Base-by-base conservation (phyloP, 1,140 invertebrate genomes). In the Globodera ellingtonae region DNA sequence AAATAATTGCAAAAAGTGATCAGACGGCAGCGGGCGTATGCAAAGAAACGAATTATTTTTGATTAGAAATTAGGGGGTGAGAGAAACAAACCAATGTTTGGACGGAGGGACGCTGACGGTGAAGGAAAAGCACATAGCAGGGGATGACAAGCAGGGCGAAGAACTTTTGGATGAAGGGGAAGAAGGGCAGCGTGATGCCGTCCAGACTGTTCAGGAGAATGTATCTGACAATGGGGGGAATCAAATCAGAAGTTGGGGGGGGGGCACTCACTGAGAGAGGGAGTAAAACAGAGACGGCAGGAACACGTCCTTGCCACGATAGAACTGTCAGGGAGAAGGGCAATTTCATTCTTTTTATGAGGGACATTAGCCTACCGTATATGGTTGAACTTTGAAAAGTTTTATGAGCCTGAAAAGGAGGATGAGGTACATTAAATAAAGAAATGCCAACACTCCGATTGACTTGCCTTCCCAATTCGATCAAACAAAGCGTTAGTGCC, bases 131-230 rank as follows among this genome's bases (percentile, higher is more conserved):
- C 24, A 83, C 79, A 48, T 87, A 87, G 80, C 90, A 90, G 69
- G 35, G 89, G 88, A 92, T 83, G 65, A 90, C 91, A 1, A 90
- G 89, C 4, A 92, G 80, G 6, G 91, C 91, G 7, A 90, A 90
- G 86, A 91, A 91, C 72, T 91, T 85, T 83, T 92, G 92, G 62
- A 92, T 80, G 21, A 91, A 91, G 5, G 90, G 90, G 86, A 92
- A 92, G 90, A 92, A 90, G 5, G 91, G 91, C 78, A 92, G 90
- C 79, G 92, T 92, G 90, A 92, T 91, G 52, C 91, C 90, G 81
- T 89, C 89, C 4, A 92, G 83, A 8, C 91, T 91, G 79, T 87
- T 88, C 4, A 92, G 85, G 44, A 89, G 89, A n/a, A 91, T 83
- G 7, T 91, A 88, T 46, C 90, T 88, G 21, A 46, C 46, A 77